Evolutionary conservation across 2,113 vertebrate species (phyloP), one percentile per base, ranked within the genome.

Genomic region (Ptilonorhynchus violaceus): DNA sequence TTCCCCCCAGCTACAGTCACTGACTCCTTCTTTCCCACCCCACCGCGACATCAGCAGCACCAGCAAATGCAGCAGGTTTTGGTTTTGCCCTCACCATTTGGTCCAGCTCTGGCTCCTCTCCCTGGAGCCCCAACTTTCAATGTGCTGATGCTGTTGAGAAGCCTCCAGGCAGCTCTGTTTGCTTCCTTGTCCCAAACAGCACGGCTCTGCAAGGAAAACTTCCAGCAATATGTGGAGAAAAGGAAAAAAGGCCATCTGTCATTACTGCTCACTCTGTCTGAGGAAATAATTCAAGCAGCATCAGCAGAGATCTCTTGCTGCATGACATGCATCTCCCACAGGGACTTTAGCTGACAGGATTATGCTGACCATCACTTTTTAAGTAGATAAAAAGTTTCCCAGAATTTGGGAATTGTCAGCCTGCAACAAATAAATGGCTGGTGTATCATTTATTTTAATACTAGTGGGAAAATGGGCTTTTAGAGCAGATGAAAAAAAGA

Each of bases 231-330:
- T 0, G 0, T 33, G 24, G 59, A 66, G 63, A 46, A 92, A 66
- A 66, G 41, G 70, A 30, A 59, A 89, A 95, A 89, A 66, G 59
- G 55, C 93, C 87, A 80, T 94, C 93, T 91, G 93, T 77, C 80
- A 77, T 68, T 81, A 31, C 80, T 47, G 72, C 72, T 85, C 81
- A 39, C 73, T 73, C 63, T 55, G 63, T 76, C 55, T 13, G 39
- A 93, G 77, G 73, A 89, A 87, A 75, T 46, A 47, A 87, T 72
- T 84, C 88, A 46, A 37, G 28, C 46, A 64, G 79, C 82, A 80
- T 74, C 83, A 80, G 79, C 75, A 84, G 50, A 90, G 50, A 64
- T 58, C 25, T 39, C 85, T 35, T 68, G 50, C 94, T 74, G 75
- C 0, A 0, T 56, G 79, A 76, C 90, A 44, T 18, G 25, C 27